These are phyloP conservation scores for Hymenopus coronatus DNA, from an alignment of 2,888 invertebrate species.

Conservation along the genomic window DNA sequence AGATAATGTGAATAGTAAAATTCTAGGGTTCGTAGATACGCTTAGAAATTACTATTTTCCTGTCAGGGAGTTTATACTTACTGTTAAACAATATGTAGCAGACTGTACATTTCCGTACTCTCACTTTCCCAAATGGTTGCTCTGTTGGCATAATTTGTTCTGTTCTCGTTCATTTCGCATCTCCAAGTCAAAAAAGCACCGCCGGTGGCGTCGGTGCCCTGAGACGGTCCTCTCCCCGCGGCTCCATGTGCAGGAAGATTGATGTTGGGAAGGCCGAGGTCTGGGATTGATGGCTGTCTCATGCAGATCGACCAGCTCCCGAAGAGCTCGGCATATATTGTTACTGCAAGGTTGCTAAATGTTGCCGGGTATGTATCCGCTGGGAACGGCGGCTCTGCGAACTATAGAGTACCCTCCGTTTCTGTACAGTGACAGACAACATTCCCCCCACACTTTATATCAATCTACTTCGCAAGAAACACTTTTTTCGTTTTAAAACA, in stretches of 20 bases:
- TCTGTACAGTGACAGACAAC: background rate
- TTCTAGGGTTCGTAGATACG: no score
- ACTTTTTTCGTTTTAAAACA: no score
- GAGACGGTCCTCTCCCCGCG: background rate
- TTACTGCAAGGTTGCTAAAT: background rate
- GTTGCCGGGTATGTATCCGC: background rate
- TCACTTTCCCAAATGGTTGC: background rate
- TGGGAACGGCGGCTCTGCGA: background rate
- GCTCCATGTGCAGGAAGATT: slow-evolving; percentile 18
- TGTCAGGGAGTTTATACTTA: background rate
- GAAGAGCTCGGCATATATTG: background rate
- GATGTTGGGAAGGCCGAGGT: slow-evolving; percentile 12
- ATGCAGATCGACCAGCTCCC: slow-evolving; percentile 23
- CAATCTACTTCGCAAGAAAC: no score
- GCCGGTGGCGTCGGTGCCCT: background rate
- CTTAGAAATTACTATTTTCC: background rate
- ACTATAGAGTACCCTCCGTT: background rate
- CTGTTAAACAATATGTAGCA: background rate
- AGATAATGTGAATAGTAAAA: no score
- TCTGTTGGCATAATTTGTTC: slow-evolving; percentile 5
- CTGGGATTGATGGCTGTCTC: slow-evolving; percentile 30
- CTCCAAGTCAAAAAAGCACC: slow-evolving; percentile 12
- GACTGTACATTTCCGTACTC: background rate
- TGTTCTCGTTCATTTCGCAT: slow-evolving; percentile 5
- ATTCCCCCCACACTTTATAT: background rate